These are phyloP conservation scores for Cheilosia vernalis DNA, from an alignment of 2,888 invertebrate species.

Conservation along the genomic window DNA sequence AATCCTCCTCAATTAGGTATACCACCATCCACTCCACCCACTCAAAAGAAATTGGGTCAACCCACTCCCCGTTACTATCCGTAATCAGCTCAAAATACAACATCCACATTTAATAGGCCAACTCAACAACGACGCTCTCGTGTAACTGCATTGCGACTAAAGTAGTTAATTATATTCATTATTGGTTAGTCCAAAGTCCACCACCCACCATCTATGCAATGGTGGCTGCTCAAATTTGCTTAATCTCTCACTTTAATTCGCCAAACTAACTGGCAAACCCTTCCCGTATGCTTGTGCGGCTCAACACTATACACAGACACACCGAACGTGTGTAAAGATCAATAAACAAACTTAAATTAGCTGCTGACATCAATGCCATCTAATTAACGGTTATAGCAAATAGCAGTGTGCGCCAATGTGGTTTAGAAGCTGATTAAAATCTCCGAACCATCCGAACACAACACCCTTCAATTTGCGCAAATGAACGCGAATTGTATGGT, in stretches of 20 bases:
- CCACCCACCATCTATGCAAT: constrained; percentile 9
- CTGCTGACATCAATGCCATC: constrained; percentile 75
- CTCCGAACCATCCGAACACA: constrained; percentile 56
- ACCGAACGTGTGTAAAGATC: constrained; percentile 62
- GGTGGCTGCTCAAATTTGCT: constrained; percentile 50
- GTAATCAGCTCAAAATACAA: constrained; percentile 25
- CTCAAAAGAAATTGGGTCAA: not conserved
- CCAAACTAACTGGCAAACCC: constrained; percentile 43
- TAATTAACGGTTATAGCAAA: constrained; percentile 75
- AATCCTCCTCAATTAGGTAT: too few species aligned
- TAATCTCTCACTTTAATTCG: constrained; percentile 73
- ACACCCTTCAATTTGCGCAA: constrained; percentile 50
- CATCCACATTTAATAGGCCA: constrained; percentile 35
- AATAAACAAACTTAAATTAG: constrained; percentile 74
- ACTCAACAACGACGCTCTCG: constrained; percentile 26
- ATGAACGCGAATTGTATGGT: constrained; percentile 5
- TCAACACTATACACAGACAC: not conserved
- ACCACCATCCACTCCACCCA: too few species aligned
- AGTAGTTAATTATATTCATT: constrained; percentile 68
- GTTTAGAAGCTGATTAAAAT: constrained; percentile 74
- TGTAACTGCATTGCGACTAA: constrained; percentile 70
- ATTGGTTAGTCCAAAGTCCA: not conserved
- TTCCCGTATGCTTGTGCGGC: not conserved
- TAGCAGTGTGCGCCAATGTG: constrained; percentile 70
- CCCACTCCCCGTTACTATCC: not conserved